phyloP scores from a whole-genome alignment of 2,888 invertebrate genomes.

The Macropis europaea region DNA sequence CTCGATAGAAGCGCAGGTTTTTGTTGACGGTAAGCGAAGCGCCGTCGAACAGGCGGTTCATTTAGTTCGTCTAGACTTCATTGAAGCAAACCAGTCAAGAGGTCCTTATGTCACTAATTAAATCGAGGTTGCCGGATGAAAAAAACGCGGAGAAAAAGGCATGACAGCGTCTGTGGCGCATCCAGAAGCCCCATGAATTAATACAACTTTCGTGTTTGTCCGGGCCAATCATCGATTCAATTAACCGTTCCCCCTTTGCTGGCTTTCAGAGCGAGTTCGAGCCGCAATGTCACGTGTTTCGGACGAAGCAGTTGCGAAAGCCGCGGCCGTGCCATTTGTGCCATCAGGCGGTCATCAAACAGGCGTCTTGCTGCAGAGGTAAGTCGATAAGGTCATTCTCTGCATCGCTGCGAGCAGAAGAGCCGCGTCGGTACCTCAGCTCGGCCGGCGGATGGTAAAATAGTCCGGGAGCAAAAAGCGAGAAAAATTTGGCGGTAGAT shows the following conservation, averaged over 20 bases:
- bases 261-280: constrained; percentile 85
- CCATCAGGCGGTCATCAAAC: constrained; percentile 88
- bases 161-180: background rate
- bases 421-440: constrained; percentile 46
- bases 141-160: constrained; percentile 21
- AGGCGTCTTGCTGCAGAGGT: constrained; percentile 90
- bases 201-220: background rate
- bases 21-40: constrained; percentile 1
- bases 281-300: constrained; percentile 87
- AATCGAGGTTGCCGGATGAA: constrained; percentile 20
- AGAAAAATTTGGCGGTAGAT: background rate
- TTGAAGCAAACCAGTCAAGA: constrained; percentile 40
- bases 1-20: constrained; percentile 13
- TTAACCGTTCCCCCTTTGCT: constrained; percentile 51
- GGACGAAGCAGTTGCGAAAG: constrained; percentile 87
- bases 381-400: constrained; percentile 72
- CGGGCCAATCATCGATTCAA: constrained; percentile 18
- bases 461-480: too few relatives aligned
- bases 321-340: constrained; percentile 90
- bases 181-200: background rate
- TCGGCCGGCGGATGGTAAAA: constrained; percentile 49
- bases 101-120: constrained; percentile 43
- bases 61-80: constrained; percentile 44
- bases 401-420: constrained; percentile 7
- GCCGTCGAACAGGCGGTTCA: constrained; percentile 41